Conservation (phyloP, 2,888 invertebrate species). For the Tuberolachnus salignus region DNA sequence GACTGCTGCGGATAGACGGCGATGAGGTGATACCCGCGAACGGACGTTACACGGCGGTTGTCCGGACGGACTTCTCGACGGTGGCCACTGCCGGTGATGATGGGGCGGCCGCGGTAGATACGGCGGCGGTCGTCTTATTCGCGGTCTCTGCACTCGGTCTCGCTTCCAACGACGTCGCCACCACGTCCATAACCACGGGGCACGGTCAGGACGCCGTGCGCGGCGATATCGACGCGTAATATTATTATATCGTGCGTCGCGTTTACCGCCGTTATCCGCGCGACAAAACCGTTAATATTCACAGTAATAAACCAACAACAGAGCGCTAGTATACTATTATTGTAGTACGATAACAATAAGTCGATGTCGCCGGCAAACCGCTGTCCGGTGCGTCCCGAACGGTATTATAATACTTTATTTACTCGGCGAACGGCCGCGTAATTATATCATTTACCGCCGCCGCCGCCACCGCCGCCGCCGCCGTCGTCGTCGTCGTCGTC, state of each 20-base stretch:
- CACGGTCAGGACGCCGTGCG: not conserved
- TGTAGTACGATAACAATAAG: no score
- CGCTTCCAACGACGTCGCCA: not conserved
- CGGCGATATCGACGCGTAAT: not conserved
- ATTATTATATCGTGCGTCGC: not conserved
- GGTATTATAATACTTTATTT: no score
- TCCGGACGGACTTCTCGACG: not conserved
- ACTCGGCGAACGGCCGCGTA: no score
- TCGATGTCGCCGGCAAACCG: not conserved
- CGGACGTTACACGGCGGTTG: not conserved
- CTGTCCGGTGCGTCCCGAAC: not conserved
- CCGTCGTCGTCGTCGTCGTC: not conserved
- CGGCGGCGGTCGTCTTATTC: not conserved
- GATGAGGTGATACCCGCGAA: not conserved
- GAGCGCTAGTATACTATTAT: no score
- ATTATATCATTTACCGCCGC: no score
- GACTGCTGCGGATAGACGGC: not conserved
- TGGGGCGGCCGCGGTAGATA: not conserved
- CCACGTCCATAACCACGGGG: conserved; percentile 34
- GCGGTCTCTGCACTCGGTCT: conserved; percentile 16
- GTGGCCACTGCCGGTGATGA: not conserved
- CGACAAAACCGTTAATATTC: no score
- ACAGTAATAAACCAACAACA: no score
- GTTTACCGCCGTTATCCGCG: not conserved
- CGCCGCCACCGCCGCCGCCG: no score